Conservation (phyloP, 2,888 invertebrate species). For the Mongoloraphidia duomilia region DNA sequence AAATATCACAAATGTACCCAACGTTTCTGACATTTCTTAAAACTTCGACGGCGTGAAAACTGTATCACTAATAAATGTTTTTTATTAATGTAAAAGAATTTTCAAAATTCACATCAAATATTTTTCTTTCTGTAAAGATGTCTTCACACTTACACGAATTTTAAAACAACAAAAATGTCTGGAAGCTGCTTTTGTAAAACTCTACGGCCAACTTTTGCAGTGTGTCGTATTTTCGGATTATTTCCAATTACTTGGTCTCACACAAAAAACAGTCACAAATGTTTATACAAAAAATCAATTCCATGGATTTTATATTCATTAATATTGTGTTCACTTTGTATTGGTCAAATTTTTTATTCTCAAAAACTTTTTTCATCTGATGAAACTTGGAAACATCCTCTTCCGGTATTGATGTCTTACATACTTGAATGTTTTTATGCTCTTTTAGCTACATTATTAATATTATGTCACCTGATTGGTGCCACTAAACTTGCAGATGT, state of each 20-base stretch:
- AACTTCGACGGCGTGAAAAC: too few relatives aligned
- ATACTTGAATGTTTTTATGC: conserved; percentile 1
- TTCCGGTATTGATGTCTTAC: neutral
- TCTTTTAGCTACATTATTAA: conserved; percentile 12
- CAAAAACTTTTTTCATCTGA: too few relatives aligned
- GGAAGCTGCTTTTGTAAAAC: conserved; percentile 22
- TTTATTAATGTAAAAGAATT: too few relatives aligned
- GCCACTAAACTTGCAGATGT: conserved; percentile 20
- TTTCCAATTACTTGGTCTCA: conserved; percentile 23
- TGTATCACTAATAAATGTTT: too few relatives aligned
- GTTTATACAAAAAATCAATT: conserved; percentile 21
- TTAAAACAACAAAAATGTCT: conserved; percentile 1
- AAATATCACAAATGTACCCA: too few relatives aligned
- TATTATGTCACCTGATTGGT: conserved; percentile 18
- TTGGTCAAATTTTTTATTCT: conserved; percentile 17
- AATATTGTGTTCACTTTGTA: conserved; percentile 14
- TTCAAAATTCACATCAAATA: too few relatives aligned
- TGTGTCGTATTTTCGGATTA: conserved; percentile 22
- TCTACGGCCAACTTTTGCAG: conserved; percentile 16
- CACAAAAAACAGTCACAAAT: conserved; percentile 14
- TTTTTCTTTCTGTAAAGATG: too few relatives aligned
- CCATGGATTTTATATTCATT: conserved; percentile 21
- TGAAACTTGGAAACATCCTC: neutral
- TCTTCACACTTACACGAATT: too few relatives aligned
- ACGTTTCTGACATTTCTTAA: too few relatives aligned